phyloP scores from a whole-genome alignment of 2,113 vertebrate genomes.

The Maccullochella peelii region DNA sequence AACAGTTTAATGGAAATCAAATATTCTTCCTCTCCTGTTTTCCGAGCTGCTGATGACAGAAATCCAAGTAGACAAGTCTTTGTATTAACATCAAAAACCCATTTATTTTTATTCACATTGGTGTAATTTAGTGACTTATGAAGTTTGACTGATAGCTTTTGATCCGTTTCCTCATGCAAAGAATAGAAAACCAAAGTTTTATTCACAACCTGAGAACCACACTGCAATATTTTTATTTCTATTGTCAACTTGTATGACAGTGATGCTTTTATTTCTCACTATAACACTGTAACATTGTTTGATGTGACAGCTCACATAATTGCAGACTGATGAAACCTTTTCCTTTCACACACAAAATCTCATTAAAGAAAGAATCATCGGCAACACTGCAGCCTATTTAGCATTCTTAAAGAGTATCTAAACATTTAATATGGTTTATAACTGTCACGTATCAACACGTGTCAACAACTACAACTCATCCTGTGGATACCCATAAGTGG shows the following conservation, averaged over 20 bases:
- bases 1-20: constrained; percentile 45
- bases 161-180: constrained; percentile 32
- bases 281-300: constrained; percentile 20
- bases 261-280: constrained; percentile 18
- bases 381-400: background rate
- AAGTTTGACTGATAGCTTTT: constrained; percentile 7
- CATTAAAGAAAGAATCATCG: background rate
- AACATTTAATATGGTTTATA: background rate
- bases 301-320: constrained; percentile 36
- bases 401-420: background rate
- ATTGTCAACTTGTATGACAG: background rate
- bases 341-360: constrained; percentile 9
- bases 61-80: constrained; percentile 37
- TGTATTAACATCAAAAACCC: constrained; percentile 36
- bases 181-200: constrained; percentile 18
- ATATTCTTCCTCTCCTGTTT: constrained; percentile 21
- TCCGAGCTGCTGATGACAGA: constrained; percentile 17
- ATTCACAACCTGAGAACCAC: constrained; percentile 9
- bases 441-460: no score
- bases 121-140: constrained; percentile 39
- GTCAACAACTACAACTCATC: background rate
- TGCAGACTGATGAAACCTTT: constrained; percentile 10
- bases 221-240: background rate
- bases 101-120: constrained; percentile 23
- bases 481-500: background rate